Evolutionary conservation across 2,113 vertebrate genomes (phyloP), one percentile per base, ranked within the genome.

Genomic region (Thinocorus orbignyianus): DNA sequence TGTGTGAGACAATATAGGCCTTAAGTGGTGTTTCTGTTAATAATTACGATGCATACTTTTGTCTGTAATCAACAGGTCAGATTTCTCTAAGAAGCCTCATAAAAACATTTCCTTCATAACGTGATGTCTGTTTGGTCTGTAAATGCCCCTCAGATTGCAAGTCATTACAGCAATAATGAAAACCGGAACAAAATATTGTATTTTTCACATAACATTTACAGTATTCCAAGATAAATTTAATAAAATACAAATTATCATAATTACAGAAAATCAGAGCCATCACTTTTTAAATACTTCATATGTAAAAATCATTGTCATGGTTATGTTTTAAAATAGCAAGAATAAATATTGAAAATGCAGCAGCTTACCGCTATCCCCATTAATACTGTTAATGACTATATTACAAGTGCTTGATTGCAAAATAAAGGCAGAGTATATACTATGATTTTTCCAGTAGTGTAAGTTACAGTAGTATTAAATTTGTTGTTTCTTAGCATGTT

Each of bases 371-470:
- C 41, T 49, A 92, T 74, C 52, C 9, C 57, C 65, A 28, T 73
- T 90, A 80, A 86, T 78, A 93, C 65, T 90, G 57, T 61, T 94
- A 92, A 68, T 24, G 71, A 70, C 51, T 90, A 79, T 73, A 97
- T 94, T 83, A 87, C 65, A 94, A 86, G 44, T 66, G 15, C 62
- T 82, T 78, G 62, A 83, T 62, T 88, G 46, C 60, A 89, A 97
- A 61, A 95, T 51, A 96, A 93, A 97, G 88, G 60, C 66, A 89
- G 80, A 95, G 69, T 49, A 89, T 9, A 86, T 26, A 94, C 46
- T 14, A 77, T 44, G n/a, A 73, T 76, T 92, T 44, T 68, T 91
- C 46, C 58, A 95, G 71, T 37, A 96, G n/a, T 86, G 24, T 85
- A 54, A 94, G 54, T 80, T 96, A 77, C 72, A 95, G 87, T 48